phyloP scores from a whole-genome alignment of 2,888 invertebrate genomes.

The Amiota communis region DNA sequence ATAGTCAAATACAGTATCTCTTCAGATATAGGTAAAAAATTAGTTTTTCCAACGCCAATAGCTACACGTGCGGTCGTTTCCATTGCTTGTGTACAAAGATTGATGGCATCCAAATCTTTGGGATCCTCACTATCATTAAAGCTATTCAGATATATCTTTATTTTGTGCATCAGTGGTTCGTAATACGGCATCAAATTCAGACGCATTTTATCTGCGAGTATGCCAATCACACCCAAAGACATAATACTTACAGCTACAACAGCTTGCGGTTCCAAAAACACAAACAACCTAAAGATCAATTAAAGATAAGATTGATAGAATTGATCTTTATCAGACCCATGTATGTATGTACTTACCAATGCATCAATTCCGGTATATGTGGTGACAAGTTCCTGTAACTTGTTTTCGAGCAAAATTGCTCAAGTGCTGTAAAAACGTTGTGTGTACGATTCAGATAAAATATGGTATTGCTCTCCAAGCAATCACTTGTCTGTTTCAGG shows the following conservation, averaged over 20 bases:
- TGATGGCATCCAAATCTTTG: slow-evolving; percentile 24
- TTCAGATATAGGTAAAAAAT: slow-evolving; percentile 21
- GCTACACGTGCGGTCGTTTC: slow-evolving; percentile 22
- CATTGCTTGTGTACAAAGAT: slow-evolving; percentile 30
- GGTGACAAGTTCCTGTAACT: slow-evolving; percentile 14
- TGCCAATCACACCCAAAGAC: slow-evolving; percentile 28
- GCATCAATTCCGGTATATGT: slow-evolving; percentile 18
- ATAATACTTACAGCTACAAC: slow-evolving; percentile 11
- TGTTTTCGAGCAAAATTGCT: slow-evolving; percentile 33
- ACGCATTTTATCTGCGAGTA: neutral
- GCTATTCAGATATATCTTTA: slow-evolving; percentile 4
- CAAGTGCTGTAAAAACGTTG: slow-evolving; percentile 36
- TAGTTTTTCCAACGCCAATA: slow-evolving; percentile 7
- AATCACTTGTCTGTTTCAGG: slow-evolving; percentile 9
- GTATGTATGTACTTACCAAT: slow-evolving; percentile 5
- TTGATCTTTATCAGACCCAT: no score
- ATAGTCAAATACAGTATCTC: slow-evolving; percentile 25
- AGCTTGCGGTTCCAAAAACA: neutral
- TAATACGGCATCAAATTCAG: slow-evolving; percentile 21
- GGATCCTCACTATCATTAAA: neutral
- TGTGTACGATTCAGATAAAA: neutral
- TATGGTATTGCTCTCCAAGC: neutral
- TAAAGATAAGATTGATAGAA: no score
- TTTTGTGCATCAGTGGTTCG: slow-evolving; percentile 4
- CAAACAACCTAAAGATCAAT: neutral